phyloP scores from a whole-genome alignment of 2,797 vertebrate genomes.

The Staurois parvus region DNA sequence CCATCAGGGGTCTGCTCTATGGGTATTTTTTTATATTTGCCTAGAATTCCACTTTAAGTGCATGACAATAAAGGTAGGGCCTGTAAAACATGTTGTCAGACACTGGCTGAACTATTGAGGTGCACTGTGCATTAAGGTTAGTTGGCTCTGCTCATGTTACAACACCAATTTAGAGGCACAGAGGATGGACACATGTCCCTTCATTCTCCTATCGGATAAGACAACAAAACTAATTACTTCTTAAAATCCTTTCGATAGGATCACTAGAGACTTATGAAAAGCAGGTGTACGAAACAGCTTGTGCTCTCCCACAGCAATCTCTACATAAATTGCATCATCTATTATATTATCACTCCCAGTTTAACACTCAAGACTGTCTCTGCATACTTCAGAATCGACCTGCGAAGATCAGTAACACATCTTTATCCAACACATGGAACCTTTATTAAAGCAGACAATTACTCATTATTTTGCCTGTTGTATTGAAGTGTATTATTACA shows the following conservation, averaged over 20 bases:
- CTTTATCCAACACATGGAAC: slow-evolving; percentile 1
- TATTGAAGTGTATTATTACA: slow-evolving; percentile 18
- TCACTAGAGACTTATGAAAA: slow-evolving; percentile 33
- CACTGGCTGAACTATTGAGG: no score
- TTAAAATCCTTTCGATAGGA: slow-evolving; percentile 7
- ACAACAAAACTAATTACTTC: background rate
- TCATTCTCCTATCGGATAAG: slow-evolving; percentile 5
- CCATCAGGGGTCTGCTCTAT: no score
- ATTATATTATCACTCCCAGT: slow-evolving; percentile 30
- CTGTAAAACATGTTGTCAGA: background rate
- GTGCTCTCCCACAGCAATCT: slow-evolving; percentile 29
- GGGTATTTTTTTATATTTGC: no score
- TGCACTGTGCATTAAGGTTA: background rate
- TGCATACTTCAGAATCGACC: background rate
- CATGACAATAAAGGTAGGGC: background rate
- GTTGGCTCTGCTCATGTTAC: background rate
- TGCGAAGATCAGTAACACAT: slow-evolving; percentile 19
- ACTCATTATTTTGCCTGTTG: slow-evolving; percentile 27
- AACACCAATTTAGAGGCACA: background rate
- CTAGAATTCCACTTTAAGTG: background rate
- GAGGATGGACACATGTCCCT: background rate
- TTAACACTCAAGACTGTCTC: slow-evolving; percentile 9
- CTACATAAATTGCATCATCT: slow-evolving; percentile 40
- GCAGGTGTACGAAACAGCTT: slow-evolving; percentile 51
- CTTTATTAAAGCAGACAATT: slow-evolving; percentile 18